A percentile compares a stretch with the other conserved stretches of the same genome.
Evolutionary conservation across 2,113 vertebrate genomes (phyloP).

Genomic region (Neotragus moschatus): DNA sequence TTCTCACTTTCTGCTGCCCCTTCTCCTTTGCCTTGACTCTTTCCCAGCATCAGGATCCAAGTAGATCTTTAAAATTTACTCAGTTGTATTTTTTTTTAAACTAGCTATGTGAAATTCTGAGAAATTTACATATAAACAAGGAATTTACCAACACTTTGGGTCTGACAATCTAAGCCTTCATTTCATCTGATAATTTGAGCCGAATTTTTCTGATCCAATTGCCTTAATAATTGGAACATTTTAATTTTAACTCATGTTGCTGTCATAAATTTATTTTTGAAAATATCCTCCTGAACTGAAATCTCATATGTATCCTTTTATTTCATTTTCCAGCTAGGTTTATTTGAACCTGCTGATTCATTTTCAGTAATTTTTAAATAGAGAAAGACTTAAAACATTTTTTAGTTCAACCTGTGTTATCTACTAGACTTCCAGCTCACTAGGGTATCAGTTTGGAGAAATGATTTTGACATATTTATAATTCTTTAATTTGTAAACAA

Average conservation of each 20-base stretch:
- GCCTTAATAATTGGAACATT: neutral
- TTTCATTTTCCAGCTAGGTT: neutral
- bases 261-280: neutral
- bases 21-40: neutral
- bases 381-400: neutral
- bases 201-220: neutral
- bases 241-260: neutral
- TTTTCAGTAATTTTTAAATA: neutral
- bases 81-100: neutral
- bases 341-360: neutral
- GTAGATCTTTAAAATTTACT: neutral
- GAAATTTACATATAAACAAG: neutral
- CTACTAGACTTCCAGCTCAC: neutral
- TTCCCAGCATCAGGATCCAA: neutral
- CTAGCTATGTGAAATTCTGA: neutral
- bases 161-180: neutral
- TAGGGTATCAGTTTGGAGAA: neutral
- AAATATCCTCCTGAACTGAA: neutral
- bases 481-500: neutral
- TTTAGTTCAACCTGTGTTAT: neutral
- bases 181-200: neutral
- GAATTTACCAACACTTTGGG: neutral
- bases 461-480: neutral
- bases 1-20: neutral
- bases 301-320: neutral